Percentiles rank a stretch among this genome's conserved stretches.
These are phyloP conservation scores for Avahi laniger DNA, from an alignment of 2,797 vertebrate genomes.

Conservation along the genomic window DNA sequence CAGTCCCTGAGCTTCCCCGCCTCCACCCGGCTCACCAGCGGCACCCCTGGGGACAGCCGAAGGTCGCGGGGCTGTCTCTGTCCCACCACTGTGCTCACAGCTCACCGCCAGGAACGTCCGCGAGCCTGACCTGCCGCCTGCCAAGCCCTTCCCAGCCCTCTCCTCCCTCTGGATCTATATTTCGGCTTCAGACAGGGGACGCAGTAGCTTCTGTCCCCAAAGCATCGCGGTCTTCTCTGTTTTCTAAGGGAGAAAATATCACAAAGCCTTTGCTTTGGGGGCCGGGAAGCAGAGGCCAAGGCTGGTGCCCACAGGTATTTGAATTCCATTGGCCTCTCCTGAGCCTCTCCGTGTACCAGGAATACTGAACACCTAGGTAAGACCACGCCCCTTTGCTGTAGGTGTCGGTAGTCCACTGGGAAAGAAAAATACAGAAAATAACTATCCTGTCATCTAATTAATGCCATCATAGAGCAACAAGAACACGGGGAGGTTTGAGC, in stretches of 20 bases:
- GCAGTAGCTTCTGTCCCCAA: neutral
- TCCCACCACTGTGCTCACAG: accelerated
- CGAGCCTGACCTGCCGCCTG: neutral
- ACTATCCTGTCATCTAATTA: accelerated
- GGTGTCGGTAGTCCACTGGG: neutral
- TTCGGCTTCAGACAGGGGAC: neutral
- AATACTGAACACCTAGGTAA: neutral
- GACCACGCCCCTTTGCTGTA: neutral
- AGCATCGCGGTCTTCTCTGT: accelerated
- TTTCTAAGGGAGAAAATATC: no score
- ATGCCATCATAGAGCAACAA: accelerated
- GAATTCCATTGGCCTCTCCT: neutral
- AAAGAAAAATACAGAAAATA: neutral
- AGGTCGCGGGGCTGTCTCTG: neutral
- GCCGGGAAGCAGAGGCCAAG: neutral
- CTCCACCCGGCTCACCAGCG: no score
- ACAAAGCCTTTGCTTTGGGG: no score
- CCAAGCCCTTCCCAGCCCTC: neutral
- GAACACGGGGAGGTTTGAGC: no score
- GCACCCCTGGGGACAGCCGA: accelerated
- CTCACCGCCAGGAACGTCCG: neutral
- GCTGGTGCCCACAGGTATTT: neutral
- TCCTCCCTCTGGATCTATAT: neutral
- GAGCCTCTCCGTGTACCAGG: neutral
- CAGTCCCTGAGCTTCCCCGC: neutral